These are phyloP conservation scores for Sebastes fasciatus DNA, from an alignment of 2,113 vertebrate genomes.

Conservation along the genomic window DNA sequence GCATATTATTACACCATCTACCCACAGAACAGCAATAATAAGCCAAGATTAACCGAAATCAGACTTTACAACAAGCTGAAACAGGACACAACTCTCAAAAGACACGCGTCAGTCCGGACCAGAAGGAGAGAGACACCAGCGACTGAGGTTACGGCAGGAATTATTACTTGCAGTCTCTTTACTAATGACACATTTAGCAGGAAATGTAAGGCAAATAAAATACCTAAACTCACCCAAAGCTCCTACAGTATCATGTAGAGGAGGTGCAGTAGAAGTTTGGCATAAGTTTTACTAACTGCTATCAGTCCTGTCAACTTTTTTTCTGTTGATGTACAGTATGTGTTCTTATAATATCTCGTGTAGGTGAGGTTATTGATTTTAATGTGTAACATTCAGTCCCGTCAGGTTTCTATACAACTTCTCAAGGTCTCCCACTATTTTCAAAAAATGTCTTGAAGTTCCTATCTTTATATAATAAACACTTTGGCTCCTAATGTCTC, in stretches of 20 bases:
- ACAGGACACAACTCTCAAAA: background rate
- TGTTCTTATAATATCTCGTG: background rate
- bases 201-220: slow-evolving; percentile 1
- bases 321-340: background rate
- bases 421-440: background rate
- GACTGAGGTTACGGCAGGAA: background rate
- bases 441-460: background rate
- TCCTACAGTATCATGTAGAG: background rate
- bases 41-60: slow-evolving; percentile 6
- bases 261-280: background rate
- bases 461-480: background rate
- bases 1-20: background rate
- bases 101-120: background rate
- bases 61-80: background rate
- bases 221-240: background rate
- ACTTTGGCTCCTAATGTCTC: background rate
- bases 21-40: background rate
- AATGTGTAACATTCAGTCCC: background rate
- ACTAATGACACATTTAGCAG: background rate
- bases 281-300: slow-evolving; percentile 4
- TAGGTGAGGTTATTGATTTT: slow-evolving; percentile 19
- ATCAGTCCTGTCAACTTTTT: background rate
- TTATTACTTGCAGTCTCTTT: background rate
- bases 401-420: background rate
- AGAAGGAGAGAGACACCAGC: background rate